Conservation (phyloP, 2,888 invertebrate genomes). For the Lasioglossum oenotherae region DNA sequence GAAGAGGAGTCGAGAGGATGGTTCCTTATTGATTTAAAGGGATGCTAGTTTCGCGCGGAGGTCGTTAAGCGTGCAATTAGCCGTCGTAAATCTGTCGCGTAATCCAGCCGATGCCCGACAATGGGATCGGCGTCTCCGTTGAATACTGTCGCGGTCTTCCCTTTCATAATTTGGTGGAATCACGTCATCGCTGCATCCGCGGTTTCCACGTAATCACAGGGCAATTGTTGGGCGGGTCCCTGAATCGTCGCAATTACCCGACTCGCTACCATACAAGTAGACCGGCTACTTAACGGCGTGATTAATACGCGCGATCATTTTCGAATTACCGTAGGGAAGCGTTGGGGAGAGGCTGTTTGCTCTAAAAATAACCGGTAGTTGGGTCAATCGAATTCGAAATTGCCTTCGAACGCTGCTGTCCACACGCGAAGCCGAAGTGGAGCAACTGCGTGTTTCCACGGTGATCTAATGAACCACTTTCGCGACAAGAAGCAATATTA, state of each 20-base stretch:
- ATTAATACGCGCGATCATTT: conserved; percentile 31
- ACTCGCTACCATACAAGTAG: not conserved
- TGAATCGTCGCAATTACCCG: conserved; percentile 33
- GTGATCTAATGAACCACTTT: conserved; percentile 70
- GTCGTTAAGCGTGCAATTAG: conserved; percentile 27
- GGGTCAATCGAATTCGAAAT: conserved; percentile 45
- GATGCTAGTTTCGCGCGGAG: not conserved
- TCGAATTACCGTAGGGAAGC: conserved; percentile 23
- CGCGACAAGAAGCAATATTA: conserved; percentile 54
- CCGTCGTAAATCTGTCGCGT: conserved; percentile 19
- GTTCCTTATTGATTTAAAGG: conserved; percentile 45
- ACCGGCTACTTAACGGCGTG: conserved; percentile 26
- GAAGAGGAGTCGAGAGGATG: not conserved
- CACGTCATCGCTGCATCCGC: conserved; percentile 16
- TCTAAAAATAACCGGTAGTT: conserved; percentile 12
- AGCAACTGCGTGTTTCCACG: conserved; percentile 47
- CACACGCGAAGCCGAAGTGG: conserved; percentile 50
- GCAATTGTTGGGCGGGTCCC: conserved; percentile 35
- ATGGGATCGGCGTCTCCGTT: not conserved
- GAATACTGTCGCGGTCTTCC: not conserved
- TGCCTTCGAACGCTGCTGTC: conserved; percentile 23
- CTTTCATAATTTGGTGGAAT: conserved; percentile 14
- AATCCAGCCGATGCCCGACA: not conserved
- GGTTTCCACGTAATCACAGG: conserved; percentile 22
- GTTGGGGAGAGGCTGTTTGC: not conserved